Evolutionary conservation across 2,888 invertebrate genomes (phyloP).

Genomic region (Eristalis intricaria): DNA sequence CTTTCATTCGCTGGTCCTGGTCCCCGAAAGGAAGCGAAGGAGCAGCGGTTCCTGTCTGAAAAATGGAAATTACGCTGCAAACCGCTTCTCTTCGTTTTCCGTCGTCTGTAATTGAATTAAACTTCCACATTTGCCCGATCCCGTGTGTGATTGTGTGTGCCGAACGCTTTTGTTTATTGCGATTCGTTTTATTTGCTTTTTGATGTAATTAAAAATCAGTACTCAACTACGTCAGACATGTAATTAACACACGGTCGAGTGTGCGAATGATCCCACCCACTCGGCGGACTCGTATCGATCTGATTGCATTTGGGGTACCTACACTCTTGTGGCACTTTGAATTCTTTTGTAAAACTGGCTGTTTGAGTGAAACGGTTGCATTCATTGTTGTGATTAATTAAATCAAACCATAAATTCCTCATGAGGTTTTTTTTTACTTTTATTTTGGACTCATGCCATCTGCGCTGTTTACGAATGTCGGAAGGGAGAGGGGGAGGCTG

Average conservation of each 20-base stretch:
- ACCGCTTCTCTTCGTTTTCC: not conserved
- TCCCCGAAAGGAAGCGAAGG: too few relatives aligned
- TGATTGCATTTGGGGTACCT: not conserved
- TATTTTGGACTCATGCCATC: not conserved
- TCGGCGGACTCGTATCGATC: not conserved
- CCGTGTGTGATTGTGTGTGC: not conserved
- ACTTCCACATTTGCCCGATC: not conserved
- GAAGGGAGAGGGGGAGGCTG: too few relatives aligned
- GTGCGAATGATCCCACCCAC: not conserved
- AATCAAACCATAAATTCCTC: not conserved
- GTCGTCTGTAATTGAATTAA: slow-evolving; percentile 42
- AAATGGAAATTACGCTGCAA: slow-evolving; percentile 31
- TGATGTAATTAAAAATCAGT: slow-evolving; percentile 50
- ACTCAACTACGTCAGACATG: slow-evolving; percentile 33
- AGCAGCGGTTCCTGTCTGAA: not conserved
- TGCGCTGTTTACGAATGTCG: not conserved
- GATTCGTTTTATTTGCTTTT: slow-evolving; percentile 43
- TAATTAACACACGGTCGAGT: slow-evolving; percentile 17
- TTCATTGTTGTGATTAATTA: not conserved
- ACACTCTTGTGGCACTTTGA: not conserved
- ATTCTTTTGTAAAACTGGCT: not conserved
- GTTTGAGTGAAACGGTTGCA: not conserved
- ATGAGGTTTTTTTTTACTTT: not conserved
- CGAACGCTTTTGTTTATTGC: slow-evolving; percentile 55
- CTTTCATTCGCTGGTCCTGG: too few relatives aligned